These are phyloP conservation scores for Bombus terrestris DNA, from an alignment of 1,140 invertebrate genomes.

Conservation along the genomic window DNA sequence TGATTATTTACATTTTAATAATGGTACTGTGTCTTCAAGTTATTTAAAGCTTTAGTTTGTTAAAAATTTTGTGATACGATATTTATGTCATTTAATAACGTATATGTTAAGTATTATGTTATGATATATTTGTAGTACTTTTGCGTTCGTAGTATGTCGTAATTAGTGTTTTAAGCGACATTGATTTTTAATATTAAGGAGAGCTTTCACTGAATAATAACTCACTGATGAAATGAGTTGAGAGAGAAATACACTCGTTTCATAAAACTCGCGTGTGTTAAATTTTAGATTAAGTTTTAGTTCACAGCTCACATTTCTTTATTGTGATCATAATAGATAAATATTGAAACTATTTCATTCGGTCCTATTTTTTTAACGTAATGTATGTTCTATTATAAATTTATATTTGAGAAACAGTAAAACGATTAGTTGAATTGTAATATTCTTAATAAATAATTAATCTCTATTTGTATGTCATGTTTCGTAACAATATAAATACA, in stretches of 20 bases:
- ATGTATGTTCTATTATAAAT: not conserved
- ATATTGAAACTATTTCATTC: not conserved
- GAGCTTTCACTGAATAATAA: not conserved
- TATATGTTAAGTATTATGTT: too few relatives aligned
- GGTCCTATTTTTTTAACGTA: not conserved
- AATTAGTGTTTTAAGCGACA: not conserved
- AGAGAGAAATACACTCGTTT: not conserved
- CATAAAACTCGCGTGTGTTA: not conserved
- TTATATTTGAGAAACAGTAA: not conserved
- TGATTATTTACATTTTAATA: too few relatives aligned
- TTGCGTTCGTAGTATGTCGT: too few relatives aligned
- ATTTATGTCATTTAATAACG: too few relatives aligned
- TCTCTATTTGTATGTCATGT: not conserved
- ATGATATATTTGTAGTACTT: too few relatives aligned
- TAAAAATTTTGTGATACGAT: too few relatives aligned
- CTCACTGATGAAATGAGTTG: not conserved
- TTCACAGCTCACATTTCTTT: not conserved
- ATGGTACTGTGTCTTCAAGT: too few relatives aligned
- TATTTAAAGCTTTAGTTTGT: too few relatives aligned
- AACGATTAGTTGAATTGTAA: not conserved
- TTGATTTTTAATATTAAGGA: not conserved
- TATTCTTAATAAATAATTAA: not conserved
- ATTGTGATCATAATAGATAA: too few relatives aligned
- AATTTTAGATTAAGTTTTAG: not conserved
- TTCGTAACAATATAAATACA: not conserved